Evolutionary conservation across 1,140 invertebrate genomes (phyloP), one percentile per base, ranked within the genome.

Genomic region (Cryptotermes secundus): DNA sequence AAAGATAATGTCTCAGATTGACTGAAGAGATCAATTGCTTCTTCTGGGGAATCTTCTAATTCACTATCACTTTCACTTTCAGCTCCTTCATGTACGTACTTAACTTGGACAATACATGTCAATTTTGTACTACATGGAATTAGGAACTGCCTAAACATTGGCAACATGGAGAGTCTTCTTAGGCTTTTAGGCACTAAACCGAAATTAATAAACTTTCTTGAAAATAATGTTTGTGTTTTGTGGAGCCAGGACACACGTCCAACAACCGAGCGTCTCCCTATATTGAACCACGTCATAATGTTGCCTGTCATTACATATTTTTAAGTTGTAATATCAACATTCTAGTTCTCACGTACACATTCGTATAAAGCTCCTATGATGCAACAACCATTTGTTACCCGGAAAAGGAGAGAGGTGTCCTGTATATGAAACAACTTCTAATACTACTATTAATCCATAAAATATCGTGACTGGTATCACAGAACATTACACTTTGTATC

Each of bases 61-160:
- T 82, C 81, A 38, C 42, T 42, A 34, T 82, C 81, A 34, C 45
- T 72, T 72, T 72, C 59, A 31, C 26, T 72, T n/a, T 26, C 59
- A 31, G 59, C n/a, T 72, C 59, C 59, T 31, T 72, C 59, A 72
- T 72, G 59, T 14, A 72, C 12, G 31, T 12, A 72, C 31, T 72
- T 72, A 26, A 31, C n/a, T 31, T 72, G 59, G 7, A 72, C n/a
- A n/a, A 72, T 31, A 16, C n/a, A 72, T 2, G 59, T 72, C 1
- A 72, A 9, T 31, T 31, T 72, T 10, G 3, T 72, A 14, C 59
- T 12, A 72, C 0, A n/a, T n/a, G 59, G 59, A 31, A 72, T 31
- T 12, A 72, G n/a, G 16, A 72, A 10, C 59, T 72, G 59, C 59
- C 26, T 3, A n/a, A n/a, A n/a, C 26, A n/a, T 7, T 7, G 26